Evolutionary conservation across 2,888 invertebrate genomes (phyloP), one percentile per base, ranked within the genome.

Genomic region (Stenichneumon culpator): DNA sequence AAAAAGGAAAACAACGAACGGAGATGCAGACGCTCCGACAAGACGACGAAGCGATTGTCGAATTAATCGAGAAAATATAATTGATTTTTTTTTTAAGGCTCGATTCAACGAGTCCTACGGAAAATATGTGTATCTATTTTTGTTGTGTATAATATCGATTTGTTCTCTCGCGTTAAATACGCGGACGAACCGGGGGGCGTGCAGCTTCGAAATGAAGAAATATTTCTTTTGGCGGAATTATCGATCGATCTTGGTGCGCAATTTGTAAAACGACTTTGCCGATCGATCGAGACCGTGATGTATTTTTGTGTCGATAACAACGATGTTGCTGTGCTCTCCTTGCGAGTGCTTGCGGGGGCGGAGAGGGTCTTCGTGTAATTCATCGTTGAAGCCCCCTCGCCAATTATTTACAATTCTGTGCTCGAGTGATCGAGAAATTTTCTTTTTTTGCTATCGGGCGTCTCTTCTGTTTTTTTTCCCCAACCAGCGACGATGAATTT

Each of bases 381-480:
- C 73, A 44, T 60, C 44, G n/a, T 44, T 63, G 47, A 28, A 32
- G 9, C 5, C 52, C 70, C 63, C 50, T 19, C 47, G 25, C 7
- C 6, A 52, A 50, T 63, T 75, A 75, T 75, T 47, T 75, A 75
- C 74, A 75, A 65, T 50, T 50, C 25, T 28, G 60, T 60, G 74
- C 50, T 50, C 6, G 28, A n/a, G n/a, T 19, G 5, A 32, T 44
- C 63, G 63, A 63, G 47, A 65, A 19, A 16, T 50, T 50, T n/a
- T n/a, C n/a, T n/a, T 14, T n/a, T 54, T 72, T 52, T 16, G 9
- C 60, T 22, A 60, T 60, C 25, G 60, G 28, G 25, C 25, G 6
- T 60, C 22, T 60, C 57, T 57, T 57, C 57, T 57, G 11, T 60
- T 78, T 69, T 57, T 39, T 44, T 50, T 50, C 2, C 22, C 60